phyloP scores from a whole-genome alignment of 2,113 vertebrate species.

The Chaetops frenatus region DNA sequence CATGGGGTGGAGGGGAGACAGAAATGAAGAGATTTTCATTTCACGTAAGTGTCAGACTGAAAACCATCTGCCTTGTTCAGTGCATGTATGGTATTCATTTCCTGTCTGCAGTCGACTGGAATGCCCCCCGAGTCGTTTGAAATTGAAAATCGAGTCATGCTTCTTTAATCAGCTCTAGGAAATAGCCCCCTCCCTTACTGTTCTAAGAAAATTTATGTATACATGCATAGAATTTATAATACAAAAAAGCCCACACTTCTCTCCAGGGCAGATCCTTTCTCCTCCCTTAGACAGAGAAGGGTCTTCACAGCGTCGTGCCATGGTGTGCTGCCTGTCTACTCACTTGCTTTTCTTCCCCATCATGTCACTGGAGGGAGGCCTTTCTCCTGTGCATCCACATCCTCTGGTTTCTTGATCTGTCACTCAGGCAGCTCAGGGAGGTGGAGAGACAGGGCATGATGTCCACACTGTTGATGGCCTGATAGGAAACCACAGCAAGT shows the following conservation, averaged over 20 bases:
- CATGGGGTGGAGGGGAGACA: neutral
- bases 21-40: constrained; percentile 63
- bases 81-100: constrained; percentile 79
- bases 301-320: neutral
- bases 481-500: neutral
- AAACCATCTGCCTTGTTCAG: constrained; percentile 73
- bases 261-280: neutral
- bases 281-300: neutral
- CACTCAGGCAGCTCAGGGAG: neutral
- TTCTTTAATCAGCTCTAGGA: constrained; percentile 81
- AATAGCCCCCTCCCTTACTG: constrained; percentile 47
- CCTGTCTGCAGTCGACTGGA: constrained; percentile 72
- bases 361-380: constrained; percentile 38
- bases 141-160: constrained; percentile 83
- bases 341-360: neutral
- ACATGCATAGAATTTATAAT: neutral
- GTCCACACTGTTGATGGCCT: neutral
- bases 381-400: neutral
- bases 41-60: constrained; percentile 67
- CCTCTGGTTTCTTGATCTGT: neutral
- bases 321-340: neutral
- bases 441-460: neutral
- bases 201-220: constrained; percentile 2
- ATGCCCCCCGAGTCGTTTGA: constrained; percentile 73
- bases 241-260: neutral